Conservation (phyloP, 1,140 invertebrate genomes). For the Drosophila arawakana region DNA sequence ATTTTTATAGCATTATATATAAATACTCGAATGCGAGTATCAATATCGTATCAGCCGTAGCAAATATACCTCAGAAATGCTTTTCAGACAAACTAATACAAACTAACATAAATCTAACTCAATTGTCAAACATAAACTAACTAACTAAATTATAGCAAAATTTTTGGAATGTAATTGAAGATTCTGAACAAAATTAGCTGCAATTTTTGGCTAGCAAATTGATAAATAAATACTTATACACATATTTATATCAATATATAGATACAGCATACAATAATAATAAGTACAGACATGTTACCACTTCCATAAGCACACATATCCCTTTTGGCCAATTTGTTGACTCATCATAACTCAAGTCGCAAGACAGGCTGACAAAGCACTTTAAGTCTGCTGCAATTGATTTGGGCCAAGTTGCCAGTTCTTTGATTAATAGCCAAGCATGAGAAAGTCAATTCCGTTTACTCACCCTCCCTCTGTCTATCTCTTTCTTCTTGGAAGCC, state of each 20-base stretch:
- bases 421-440: conserved; percentile 42
- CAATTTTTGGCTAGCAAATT: conserved; percentile 58
- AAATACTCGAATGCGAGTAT: conserved; percentile 39
- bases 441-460: conserved; percentile 31
- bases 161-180: conserved; percentile 54
- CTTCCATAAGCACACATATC: conserved; percentile 29
- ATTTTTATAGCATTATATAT: conserved; percentile 68
- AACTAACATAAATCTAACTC: conserved; percentile 21
- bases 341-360: conserved; percentile 71
- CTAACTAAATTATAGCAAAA: conserved; percentile 65
- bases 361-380: conserved; percentile 64
- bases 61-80: conserved; percentile 68
- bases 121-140: conserved; percentile 35
- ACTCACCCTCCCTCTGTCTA: not conserved
- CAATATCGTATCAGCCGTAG: conserved; percentile 24
- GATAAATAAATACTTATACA: conserved; percentile 48
- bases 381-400: conserved; percentile 54
- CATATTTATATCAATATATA: conserved; percentile 35
- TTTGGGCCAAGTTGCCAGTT: conserved; percentile 57
- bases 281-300: conserved; percentile 39
- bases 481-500: conserved; percentile 11
- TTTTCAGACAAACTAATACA: conserved; percentile 47
- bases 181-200: conserved; percentile 54
- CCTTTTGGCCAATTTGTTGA: conserved; percentile 49
- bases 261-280: conserved; percentile 11